Evolutionary conservation across 2,888 invertebrate species (phyloP).

Genomic region (Philopedon plagiatum): DNA sequence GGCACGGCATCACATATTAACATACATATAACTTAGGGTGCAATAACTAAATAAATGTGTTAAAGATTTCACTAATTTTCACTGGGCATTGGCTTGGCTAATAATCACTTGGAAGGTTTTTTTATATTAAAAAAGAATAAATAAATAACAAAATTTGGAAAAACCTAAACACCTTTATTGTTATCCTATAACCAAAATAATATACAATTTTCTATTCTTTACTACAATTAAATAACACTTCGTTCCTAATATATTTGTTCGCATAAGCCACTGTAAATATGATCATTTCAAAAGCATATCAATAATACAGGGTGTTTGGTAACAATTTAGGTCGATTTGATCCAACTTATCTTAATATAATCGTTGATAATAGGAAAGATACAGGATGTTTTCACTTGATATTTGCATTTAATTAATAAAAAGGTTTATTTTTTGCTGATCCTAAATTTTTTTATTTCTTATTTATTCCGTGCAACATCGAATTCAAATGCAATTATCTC

Average conservation of each 20-base stretch:
- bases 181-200: slow-evolving; percentile 6
- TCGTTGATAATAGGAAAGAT: too few species aligned
- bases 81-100: background rate
- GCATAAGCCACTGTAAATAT: background rate
- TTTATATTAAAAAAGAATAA: background rate
- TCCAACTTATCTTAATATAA: too few species aligned
- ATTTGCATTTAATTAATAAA: too few species aligned
- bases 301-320: too few species aligned
- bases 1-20: slow-evolving; percentile 11
- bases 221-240: slow-evolving; percentile 4
- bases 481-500: too few species aligned
- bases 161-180: slow-evolving; percentile 2
- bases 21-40: background rate
- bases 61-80: background rate
- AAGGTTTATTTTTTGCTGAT: too few species aligned
- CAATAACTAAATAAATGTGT: background rate
- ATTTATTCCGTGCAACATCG: too few species aligned
- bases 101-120: background rate
- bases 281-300: background rate
- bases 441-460: too few species aligned
- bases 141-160: slow-evolving; percentile 3
- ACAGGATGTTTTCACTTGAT: too few species aligned
- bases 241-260: slow-evolving; percentile 1
- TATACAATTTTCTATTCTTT: slow-evolving; percentile 8
- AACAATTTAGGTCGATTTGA: too few species aligned